Evolutionary conservation across 1,140 invertebrate genomes (phyloP), one percentile per base, ranked within the genome.

Genomic region (Drosophila melanica): DNA sequence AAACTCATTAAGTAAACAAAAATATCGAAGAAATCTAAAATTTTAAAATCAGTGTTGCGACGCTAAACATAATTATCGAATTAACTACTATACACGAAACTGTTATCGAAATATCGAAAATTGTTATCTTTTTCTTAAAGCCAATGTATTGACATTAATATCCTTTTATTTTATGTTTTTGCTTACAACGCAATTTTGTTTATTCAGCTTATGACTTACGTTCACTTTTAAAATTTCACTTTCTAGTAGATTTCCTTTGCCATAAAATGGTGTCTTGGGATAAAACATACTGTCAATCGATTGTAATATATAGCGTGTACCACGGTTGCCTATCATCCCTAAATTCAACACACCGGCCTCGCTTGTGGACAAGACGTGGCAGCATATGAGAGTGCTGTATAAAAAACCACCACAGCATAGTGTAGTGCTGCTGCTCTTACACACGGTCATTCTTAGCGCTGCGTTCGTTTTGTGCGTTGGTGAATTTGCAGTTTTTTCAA

Each of bases 401-500:
- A 14, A 41, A 51, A 65, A 51, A 5, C 60, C 73, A 84, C 75
- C 80, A 76, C 18, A n/a, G 27, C 35, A 41, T 33, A 9, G 6
- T 72, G 41, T 47, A 42, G 72, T 39, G 14, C 0, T 47, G 30
- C 48, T 75, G 14, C 47, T 84, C 68, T 79, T 58, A 44, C 67
- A 30, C 35, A 77, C 47, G 41, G 30, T 2, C 37, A 69, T 35
- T 12, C 53, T 45, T 10, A 47, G 27, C 48, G 44, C 55, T 75
- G 59, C 59, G 30, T 59, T 58, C 37, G 54, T 23, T 48, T 39
- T 72, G 33, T 33, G 20, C 54, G 20, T 65, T 89, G 84, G 77
- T 89, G 84, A 90, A 66, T 80, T 87, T 75, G 85, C 84, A 89
- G 79, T 89, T 89, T 89, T 86, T 82, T 89, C 85, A 89, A 77